These are phyloP conservation scores for Brachirus orientalis DNA, from an alignment of 2,113 vertebrate genomes.

Conservation along the genomic window DNA sequence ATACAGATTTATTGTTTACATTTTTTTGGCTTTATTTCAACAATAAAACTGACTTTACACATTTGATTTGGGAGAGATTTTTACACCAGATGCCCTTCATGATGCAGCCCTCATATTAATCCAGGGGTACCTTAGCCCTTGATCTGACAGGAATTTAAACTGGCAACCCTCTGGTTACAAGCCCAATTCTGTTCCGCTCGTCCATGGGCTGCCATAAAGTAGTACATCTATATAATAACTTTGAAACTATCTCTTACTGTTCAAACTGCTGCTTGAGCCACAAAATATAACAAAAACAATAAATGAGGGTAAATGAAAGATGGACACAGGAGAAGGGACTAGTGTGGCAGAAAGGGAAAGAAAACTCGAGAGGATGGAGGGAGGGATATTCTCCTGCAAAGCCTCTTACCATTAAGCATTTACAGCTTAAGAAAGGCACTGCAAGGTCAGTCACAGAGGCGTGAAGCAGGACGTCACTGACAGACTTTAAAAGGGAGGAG, in stretches of 20 bases:
- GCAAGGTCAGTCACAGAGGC: slow-evolving; percentile 60
- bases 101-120: too few relatives aligned
- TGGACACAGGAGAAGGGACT: background rate
- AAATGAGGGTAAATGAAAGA: slow-evolving; percentile 25
- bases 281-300: slow-evolving; percentile 25
- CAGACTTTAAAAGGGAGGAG: slow-evolving; percentile 13
- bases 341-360: slow-evolving; percentile 1
- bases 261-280: slow-evolving; percentile 21
- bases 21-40: too few relatives aligned
- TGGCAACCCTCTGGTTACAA: too few relatives aligned
- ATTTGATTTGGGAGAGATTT: too few relatives aligned
- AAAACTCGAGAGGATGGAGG: slow-evolving; percentile 6
- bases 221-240: too few relatives aligned
- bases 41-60: too few relatives aligned
- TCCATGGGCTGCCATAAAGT: too few relatives aligned
- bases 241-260: slow-evolving; percentile 9
- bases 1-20: too few relatives aligned
- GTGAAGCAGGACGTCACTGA: slow-evolving; percentile 19
- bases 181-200: too few relatives aligned
- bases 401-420: slow-evolving; percentile 76
- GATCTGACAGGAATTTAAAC: too few relatives aligned
- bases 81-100: too few relatives aligned
- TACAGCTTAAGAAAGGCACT: slow-evolving; percentile 67
- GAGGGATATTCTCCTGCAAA: slow-evolving; percentile 66
- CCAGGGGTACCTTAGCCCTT: too few relatives aligned